Conservation (phyloP, 2,888 invertebrate species). For the Temnothorax rugatulus region DNA sequence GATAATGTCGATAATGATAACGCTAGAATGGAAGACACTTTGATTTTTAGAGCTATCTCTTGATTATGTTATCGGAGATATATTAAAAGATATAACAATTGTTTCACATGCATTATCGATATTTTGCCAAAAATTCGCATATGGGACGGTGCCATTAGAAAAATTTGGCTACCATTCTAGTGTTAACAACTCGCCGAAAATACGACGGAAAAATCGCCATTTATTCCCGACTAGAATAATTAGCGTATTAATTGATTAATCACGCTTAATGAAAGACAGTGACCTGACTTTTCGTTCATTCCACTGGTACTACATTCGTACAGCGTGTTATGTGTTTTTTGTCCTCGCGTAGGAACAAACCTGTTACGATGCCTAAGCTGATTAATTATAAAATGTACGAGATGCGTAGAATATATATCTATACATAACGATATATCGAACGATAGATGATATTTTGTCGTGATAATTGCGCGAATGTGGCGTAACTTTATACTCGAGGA, state of each 20-base stretch:
- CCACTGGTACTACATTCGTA: slow-evolving; percentile 2
- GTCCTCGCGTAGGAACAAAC: not conserved
- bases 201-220: not conserved
- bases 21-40: not conserved
- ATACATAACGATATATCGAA: slow-evolving; percentile 19
- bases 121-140: not conserved
- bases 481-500: slow-evolving; percentile 38
- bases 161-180: not conserved
- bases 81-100: not conserved
- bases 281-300: slow-evolving; percentile 16
- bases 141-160: not conserved
- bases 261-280: not conserved
- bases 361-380: slow-evolving; percentile 40
- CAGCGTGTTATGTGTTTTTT: not conserved
- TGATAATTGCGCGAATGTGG: slow-evolving; percentile 29
- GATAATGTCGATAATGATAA: slow-evolving; percentile 11
- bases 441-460: slow-evolving; percentile 20
- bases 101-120: not conserved
- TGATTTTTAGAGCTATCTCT: not conserved
- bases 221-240: not conserved
- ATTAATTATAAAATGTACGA: slow-evolving; percentile 21
- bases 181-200: not conserved
- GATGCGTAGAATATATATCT: not conserved
- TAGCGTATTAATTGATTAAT: not conserved
- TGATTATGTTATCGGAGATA: not conserved